Conservation (phyloP, 1,140 invertebrate genomes). For the Drosophila parvula region DNA sequence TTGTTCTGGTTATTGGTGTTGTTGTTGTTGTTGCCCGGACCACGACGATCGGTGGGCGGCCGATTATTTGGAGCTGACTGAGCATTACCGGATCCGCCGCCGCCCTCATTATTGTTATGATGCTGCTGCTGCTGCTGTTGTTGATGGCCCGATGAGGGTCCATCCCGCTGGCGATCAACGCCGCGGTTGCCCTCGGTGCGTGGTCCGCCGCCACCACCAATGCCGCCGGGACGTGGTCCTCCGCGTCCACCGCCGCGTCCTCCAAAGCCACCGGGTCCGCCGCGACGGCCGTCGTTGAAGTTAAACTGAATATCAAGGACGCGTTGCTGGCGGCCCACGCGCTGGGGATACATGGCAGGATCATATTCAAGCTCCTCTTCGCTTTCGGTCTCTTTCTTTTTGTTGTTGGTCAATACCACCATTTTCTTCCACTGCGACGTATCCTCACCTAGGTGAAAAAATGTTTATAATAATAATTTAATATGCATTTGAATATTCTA, state of each 20-base stretch:
- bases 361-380: slow-evolving; percentile 90
- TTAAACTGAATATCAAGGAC: slow-evolving; percentile 95
- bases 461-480: not conserved
- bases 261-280: slow-evolving; percentile 87
- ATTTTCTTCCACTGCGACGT: slow-evolving; percentile 96
- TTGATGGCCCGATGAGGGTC: slow-evolving; percentile 19
- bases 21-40: slow-evolving; percentile 73
- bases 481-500: not conserved
- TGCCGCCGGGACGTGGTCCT: slow-evolving; percentile 87
- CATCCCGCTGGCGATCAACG: slow-evolving; percentile 76
- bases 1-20: slow-evolving; percentile 43
- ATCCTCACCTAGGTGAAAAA: slow-evolving; percentile 87
- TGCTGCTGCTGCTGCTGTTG: slow-evolving; percentile 31
- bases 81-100: slow-evolving; percentile 70
- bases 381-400: slow-evolving; percentile 86
- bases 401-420: slow-evolving; percentile 85
- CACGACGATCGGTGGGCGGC: slow-evolving; percentile 70
- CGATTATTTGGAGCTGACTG: slow-evolving; percentile 65
- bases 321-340: slow-evolving; percentile 93
- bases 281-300: slow-evolving; percentile 92
- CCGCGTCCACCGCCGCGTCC: slow-evolving; percentile 87
- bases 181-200: slow-evolving; percentile 73
- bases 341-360: slow-evolving; percentile 92
- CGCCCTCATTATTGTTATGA: slow-evolving; percentile 40
- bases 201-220: slow-evolving; percentile 85